Evolutionary conservation across 2,113 vertebrate genomes (phyloP).

Genomic region (Cromileptes altivelis): DNA sequence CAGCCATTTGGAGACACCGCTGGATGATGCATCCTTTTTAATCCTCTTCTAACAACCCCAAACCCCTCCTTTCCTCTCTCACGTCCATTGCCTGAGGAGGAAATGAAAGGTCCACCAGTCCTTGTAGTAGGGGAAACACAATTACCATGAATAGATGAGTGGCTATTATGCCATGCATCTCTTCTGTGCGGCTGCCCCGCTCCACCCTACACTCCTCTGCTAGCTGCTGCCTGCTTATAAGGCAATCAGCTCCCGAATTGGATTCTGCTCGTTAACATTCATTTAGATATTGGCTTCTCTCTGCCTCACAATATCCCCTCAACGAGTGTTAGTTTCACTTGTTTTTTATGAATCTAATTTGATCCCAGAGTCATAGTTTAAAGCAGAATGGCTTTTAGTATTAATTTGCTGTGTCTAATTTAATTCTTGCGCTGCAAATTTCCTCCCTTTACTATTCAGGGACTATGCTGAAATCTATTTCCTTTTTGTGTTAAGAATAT

Average conservation of each 20-base stretch:
- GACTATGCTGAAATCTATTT: slow-evolving; percentile 52
- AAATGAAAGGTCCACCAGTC: slow-evolving; percentile 78
- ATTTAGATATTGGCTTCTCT: slow-evolving; percentile 80
- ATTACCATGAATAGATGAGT: slow-evolving; percentile 80
- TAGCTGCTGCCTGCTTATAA: slow-evolving; percentile 63
- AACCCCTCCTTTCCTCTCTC: slow-evolving; percentile 61
- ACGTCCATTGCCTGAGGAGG: slow-evolving; percentile 64
- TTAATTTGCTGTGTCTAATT: slow-evolving; percentile 80
- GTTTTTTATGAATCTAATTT: slow-evolving; percentile 79
- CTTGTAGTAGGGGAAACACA: slow-evolving; percentile 76
- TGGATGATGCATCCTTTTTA: slow-evolving; percentile 65
- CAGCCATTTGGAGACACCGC: slow-evolving; percentile 60
- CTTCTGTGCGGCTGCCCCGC: slow-evolving; percentile 45
- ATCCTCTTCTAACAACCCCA: slow-evolving; percentile 72
- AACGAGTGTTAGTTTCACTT: slow-evolving; percentile 73
- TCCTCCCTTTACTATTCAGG: slow-evolving; percentile 48
- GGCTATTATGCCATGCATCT: slow-evolving; percentile 71
- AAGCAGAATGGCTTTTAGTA: slow-evolving; percentile 77
- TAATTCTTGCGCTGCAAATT: slow-evolving; percentile 68
- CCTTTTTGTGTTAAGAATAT: slow-evolving; percentile 46
- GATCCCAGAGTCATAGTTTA: slow-evolving; percentile 76
- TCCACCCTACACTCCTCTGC: slow-evolving; percentile 45
- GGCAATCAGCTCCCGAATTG: slow-evolving; percentile 75
- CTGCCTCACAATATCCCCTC: slow-evolving; percentile 74
- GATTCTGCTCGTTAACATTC: slow-evolving; percentile 77